These are phyloP conservation scores for Alauda arvensis DNA, from an alignment of 2,797 vertebrate species.

Conservation along the genomic window DNA sequence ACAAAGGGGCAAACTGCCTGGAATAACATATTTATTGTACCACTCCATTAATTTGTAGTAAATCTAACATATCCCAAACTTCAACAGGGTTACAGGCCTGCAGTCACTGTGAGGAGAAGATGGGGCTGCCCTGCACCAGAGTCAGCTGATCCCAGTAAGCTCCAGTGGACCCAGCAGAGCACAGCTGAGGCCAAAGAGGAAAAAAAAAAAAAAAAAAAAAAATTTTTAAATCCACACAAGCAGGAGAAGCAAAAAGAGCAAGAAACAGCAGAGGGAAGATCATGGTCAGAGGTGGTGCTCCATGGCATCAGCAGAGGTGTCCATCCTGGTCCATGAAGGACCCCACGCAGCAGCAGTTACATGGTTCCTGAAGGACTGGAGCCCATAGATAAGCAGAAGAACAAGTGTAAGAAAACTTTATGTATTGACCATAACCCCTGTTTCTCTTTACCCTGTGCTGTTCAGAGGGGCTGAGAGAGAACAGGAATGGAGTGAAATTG, in stretches of 20 bases:
- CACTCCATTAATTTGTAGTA: background rate
- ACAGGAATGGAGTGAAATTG: background rate
- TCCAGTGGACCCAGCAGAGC: background rate
- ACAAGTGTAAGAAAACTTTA: background rate
- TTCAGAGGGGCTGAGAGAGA: background rate
- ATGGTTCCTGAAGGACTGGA: background rate
- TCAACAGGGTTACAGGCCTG: background rate
- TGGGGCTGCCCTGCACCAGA: accelerated
- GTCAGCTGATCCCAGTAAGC: accelerated
- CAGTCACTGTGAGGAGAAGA: background rate
- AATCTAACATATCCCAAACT: background rate
- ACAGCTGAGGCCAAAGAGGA: background rate
- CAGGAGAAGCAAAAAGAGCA: background rate
- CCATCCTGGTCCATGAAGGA: accelerated
- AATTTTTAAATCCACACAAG: background rate
- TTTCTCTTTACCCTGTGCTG: background rate
- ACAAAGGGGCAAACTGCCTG: background rate
- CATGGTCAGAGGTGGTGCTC: background rate
- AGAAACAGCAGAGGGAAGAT: background rate
- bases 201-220: background rate
- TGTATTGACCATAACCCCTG: accelerated
- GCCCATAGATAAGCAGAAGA: background rate
- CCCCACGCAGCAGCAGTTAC: accelerated
- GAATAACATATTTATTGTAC: background rate
- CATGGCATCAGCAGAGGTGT: too few species aligned